Evolutionary conservation across 1,140 invertebrate genomes (phyloP), one percentile per base, ranked within the genome.

Genomic region (Colletes gigas): DNA sequence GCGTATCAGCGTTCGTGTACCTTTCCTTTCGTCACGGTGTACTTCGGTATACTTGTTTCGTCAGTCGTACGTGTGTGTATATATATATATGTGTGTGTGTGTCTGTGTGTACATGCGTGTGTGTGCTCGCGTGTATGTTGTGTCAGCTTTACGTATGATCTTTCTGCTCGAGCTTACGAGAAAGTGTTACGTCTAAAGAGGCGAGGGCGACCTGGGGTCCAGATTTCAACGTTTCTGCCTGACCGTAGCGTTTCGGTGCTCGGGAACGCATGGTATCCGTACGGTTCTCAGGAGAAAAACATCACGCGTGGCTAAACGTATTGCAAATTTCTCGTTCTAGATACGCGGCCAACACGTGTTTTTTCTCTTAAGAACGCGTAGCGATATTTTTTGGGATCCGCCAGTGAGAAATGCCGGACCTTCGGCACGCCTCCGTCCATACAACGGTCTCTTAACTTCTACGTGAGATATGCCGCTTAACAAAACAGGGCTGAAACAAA

Each of bases 101-200:
- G 15, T 9, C 15, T 44, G 44, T 30, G 17, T 68, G 5, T 44
- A 7, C 6, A 44, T 44, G 44, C 44, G n/a, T 62, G 8, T 50
- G 21, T 19, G 14, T 30, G 30, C 44, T 15, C 9, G 7, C 7
- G 63, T 84, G 19, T 54, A 14, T 52, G 52, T 68, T 62, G 19
- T 71, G 69, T 77, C 71, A 71, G 66, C 65, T 84, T 84, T 86
- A 84, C 67, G 77, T 83, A 82, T 66, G 68, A 83, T 84, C 68
- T 65, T 73, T 60, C 73, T 68, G 73, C 44, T 65, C 80, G 65
- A 62, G 77, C 81, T 81, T 80, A 69, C 59, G 75, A 72, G 71
- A 83, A 86, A 83, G 78, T 81, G 68, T 81, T 86, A 78, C 75
- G 78, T 86, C 84, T 88, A 86, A 55, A 79, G 52, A 66, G 80